phyloP scores from a whole-genome alignment of 2,113 vertebrate species.

The Anseranas semipalmata region DNA sequence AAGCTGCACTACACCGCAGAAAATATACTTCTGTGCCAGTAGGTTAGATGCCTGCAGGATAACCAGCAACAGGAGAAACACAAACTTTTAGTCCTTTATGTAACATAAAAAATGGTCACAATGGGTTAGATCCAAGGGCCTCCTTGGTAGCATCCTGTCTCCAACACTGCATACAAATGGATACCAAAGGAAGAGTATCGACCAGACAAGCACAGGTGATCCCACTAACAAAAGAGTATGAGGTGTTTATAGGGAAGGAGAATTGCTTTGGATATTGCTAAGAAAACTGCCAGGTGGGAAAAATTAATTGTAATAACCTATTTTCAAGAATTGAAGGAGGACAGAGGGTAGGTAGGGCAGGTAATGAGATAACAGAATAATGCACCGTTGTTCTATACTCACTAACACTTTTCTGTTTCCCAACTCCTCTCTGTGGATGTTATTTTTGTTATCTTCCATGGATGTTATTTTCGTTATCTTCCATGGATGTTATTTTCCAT shows the following conservation, averaged over 20 bases:
- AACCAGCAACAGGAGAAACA: not conserved
- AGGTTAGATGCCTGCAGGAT: not conserved
- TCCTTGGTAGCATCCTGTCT: not conserved
- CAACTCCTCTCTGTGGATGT: not conserved
- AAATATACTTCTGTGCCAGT: not conserved
- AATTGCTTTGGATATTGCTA: not conserved
- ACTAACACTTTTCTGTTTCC: not conserved
- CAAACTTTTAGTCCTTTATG: not conserved
- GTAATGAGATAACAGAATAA: not conserved
- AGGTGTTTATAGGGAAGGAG: not conserved
- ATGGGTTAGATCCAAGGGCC: not conserved
- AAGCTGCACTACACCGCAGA: not conserved
- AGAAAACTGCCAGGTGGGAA: not conserved
- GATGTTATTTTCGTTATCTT: too few species aligned
- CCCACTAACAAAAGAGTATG: not conserved
- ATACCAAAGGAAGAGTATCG: not conserved
- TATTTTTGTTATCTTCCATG: too few species aligned
- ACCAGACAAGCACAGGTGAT: not conserved
- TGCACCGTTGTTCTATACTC: not conserved
- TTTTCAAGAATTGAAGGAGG: not conserved
- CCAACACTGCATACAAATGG: not conserved
- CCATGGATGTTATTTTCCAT: too few species aligned
- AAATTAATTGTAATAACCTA: not conserved
- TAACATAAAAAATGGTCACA: not conserved
- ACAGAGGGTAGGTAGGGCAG: not conserved